Evolutionary conservation across 2,113 vertebrate species (phyloP).

Genomic region (Sapajus apella): DNA sequence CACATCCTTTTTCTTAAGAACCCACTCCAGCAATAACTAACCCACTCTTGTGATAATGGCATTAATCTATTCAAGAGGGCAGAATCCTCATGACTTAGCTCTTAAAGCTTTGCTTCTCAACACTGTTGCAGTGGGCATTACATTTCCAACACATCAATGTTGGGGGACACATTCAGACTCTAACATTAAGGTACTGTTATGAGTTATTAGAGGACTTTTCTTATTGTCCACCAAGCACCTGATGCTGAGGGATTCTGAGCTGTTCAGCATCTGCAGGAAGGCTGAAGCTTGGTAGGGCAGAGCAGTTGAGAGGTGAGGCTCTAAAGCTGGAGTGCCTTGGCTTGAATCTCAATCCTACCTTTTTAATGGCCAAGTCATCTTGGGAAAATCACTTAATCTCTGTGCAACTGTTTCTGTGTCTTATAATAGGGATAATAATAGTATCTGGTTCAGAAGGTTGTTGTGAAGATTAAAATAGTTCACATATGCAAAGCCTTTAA

Average conservation of each 20-base stretch:
- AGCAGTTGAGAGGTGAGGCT: not conserved
- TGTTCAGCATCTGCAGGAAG: not conserved
- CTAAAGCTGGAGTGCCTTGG: not conserved
- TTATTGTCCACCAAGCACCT: not conserved
- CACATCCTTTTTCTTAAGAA: not conserved
- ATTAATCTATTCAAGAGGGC: not conserved
- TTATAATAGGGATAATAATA: constrained; percentile 40
- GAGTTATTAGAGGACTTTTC: not conserved
- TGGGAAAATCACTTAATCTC: constrained; percentile 12
- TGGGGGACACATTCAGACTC: not conserved
- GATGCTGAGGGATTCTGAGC: not conserved
- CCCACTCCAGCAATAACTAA: not conserved
- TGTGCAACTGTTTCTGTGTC: constrained; percentile 8
- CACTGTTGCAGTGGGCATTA: not conserved
- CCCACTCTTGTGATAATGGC: not conserved
- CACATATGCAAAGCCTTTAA: not conserved
- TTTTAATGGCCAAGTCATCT: not conserved
- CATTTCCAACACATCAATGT: not conserved
- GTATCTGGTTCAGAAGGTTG: not conserved
- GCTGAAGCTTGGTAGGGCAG: not conserved
- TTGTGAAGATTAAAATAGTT: constrained; percentile 54
- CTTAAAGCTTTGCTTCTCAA: not conserved
- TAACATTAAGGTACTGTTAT: not conserved
- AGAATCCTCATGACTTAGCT: not conserved
- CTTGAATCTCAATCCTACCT: not conserved